Base-by-base conservation (phyloP, 1,140 invertebrate genomes). In the Plectus sambesii region DNA sequence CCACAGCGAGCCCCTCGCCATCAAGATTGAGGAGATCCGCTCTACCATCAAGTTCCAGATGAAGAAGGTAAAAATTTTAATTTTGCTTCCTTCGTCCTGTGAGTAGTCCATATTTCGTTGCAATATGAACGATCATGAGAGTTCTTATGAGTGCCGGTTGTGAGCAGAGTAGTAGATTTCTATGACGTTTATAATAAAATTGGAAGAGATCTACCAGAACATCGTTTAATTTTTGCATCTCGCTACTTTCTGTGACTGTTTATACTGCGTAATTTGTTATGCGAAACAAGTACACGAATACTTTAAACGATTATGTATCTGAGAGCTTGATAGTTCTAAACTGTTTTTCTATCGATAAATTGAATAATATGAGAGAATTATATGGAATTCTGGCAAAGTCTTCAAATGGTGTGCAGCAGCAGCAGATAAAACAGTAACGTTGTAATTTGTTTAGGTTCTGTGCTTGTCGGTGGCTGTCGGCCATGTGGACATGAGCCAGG, bases 41-140 rank as follows among this genome's bases (percentile, higher is more conserved):
- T 87, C 86, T 5, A 99, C 93, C 57, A 98, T 99, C 73, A 98
- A 98, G 73, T 98, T 99, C 76, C 93, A 99, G 74, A 97, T 99
- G 93, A 99, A 98, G 74, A 99, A 99, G 82, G 92, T 90, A 75
- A 55, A 55, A 24, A 25, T 15, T 60, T 2, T 22, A 12, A 5
- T 44, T 23, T 5, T 42, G 6, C 20, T 58, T 1, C 26, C 2
- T 6, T 19, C 12, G 22, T 30, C n/a, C n/a, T 26, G 40, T 12
- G 4, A 36, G 3, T 47, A 22, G 5, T 44, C 42, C 6, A 39
- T 44, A 38, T 44, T 38, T 9, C n/a, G 20, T 41, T 12, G 12
- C 15, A 12, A 25, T 12, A 41, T 8, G 9, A 25, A 12, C 9
- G 20, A 15, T 17, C n/a, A 41, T 25, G n/a, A 9, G 8, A 17